Evolutionary conservation across 1,140 invertebrate genomes (phyloP).

Genomic region (Platyscapa corneri): DNA sequence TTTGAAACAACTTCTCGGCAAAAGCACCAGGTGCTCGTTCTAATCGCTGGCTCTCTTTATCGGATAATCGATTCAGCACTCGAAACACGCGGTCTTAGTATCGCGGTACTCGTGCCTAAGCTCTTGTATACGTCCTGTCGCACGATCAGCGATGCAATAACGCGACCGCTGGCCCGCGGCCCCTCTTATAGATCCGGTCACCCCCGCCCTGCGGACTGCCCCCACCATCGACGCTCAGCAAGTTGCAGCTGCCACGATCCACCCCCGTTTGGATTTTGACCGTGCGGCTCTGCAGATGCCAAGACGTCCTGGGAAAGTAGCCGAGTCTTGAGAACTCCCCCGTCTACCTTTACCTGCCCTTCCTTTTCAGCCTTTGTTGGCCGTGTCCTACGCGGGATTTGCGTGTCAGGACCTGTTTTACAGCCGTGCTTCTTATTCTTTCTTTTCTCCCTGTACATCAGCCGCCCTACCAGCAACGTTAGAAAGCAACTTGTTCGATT

Average conservation of each 20-base stretch:
- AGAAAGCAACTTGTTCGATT: constrained; percentile 23
- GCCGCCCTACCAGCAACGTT: too few relatives aligned
- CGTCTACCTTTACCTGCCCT: background rate
- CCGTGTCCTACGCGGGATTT: background rate
- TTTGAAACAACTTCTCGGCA: too few relatives aligned
- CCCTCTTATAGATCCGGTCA: background rate
- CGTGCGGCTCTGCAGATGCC: constrained; percentile 25
- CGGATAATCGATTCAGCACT: background rate
- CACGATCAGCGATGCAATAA: background rate
- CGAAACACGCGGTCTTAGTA: background rate
- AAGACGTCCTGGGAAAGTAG: constrained; percentile 44
- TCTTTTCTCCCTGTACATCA: background rate
- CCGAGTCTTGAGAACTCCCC: constrained; percentile 49
- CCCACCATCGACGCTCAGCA: background rate
- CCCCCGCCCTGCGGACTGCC: background rate
- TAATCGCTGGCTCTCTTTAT: constrained; percentile 14
- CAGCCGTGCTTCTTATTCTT: background rate
- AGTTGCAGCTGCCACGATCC: background rate
- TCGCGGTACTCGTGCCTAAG: too few relatives aligned
- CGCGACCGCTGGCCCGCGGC: background rate
- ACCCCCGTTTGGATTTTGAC: constrained; percentile 26
- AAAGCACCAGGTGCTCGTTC: background rate
- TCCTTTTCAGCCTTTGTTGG: background rate
- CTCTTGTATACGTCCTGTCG: too few relatives aligned
- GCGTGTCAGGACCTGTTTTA: constrained; percentile 37